phyloP scores from a whole-genome alignment of 2,797 vertebrate genomes.

The Pangasius sanitwongsei region DNA sequence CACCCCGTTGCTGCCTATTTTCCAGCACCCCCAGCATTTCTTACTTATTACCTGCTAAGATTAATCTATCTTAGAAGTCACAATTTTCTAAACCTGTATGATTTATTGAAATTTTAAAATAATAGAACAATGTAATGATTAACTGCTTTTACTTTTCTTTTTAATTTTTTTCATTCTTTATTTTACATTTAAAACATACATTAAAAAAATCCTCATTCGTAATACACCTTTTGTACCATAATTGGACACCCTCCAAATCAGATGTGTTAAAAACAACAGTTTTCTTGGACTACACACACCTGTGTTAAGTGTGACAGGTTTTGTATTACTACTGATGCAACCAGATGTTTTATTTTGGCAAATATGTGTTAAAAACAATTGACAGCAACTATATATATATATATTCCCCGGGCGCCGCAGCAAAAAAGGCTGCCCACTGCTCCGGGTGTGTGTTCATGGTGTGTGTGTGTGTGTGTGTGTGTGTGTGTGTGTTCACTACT shows the following conservation, averaged over 20 bases:
- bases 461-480: too few relatives aligned
- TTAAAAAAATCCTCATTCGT: background rate
- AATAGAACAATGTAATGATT: background rate
- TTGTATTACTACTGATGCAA: background rate
- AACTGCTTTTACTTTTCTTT: background rate
- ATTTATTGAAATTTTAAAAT: too few relatives aligned
- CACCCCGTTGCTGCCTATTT: background rate
- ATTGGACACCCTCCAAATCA: background rate
- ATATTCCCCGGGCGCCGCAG: too few relatives aligned
- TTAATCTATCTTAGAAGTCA: background rate
- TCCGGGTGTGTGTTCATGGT: too few relatives aligned
- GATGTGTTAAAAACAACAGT: background rate
- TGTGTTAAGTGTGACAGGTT: background rate
- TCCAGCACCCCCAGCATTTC: background rate
- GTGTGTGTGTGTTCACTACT: too few relatives aligned
- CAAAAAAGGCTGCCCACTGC: too few relatives aligned
- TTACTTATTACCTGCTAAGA: background rate
- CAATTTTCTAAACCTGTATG: background rate
- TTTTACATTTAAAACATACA: background rate
- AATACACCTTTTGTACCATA: background rate
- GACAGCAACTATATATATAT: background rate
- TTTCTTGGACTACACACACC: background rate
- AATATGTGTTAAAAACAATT: too few relatives aligned
- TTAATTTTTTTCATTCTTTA: background rate
- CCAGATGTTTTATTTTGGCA: too few relatives aligned